These are phyloP conservation scores for Neolamprologus sp. DNA, from an alignment of 2,113 vertebrate species.

Conservation along the genomic window DNA sequence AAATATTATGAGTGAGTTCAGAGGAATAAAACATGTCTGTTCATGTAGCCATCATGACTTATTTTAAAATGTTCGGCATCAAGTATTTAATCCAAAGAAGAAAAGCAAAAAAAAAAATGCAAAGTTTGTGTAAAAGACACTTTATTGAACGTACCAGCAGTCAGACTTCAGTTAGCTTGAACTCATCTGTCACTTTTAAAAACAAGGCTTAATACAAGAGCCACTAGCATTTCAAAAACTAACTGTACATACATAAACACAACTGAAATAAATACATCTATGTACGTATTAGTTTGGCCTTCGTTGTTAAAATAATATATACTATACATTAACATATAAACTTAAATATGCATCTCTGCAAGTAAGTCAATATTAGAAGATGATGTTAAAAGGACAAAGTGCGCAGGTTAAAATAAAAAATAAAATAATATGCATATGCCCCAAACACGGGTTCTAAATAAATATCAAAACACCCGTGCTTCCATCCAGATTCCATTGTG, in stretches of 20 bases:
- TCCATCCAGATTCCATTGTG: conserved; percentile 19
- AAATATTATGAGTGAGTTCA: neutral
- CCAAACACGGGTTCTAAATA: conserved; percentile 39
- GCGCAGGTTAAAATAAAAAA: conserved; percentile 39
- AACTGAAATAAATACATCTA: conserved; percentile 68
- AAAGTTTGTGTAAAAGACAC: conserved; percentile 51
- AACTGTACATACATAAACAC: conserved; percentile 48
- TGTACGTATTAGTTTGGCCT: conserved; percentile 57
- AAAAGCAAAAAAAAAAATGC: neutral
- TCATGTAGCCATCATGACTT: neutral
- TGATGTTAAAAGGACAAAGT: conserved; percentile 42
- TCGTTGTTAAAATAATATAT: conserved; percentile 52
- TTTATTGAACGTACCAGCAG: conserved; percentile 62
- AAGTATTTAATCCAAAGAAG: neutral
- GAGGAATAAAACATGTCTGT: conserved; percentile 51
- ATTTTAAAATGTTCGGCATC: neutral
- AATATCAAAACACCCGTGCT: conserved; percentile 26
- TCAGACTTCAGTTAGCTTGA: conserved; percentile 52
- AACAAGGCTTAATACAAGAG: conserved; percentile 45
- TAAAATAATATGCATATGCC: conserved; percentile 12
- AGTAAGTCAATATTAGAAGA: conserved; percentile 27
- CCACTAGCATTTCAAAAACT: conserved; percentile 47
- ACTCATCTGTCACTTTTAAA: conserved; percentile 59
- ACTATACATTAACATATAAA: conserved; percentile 49
- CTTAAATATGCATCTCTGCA: conserved; percentile 38